phyloP scores from a whole-genome alignment of 2,113 vertebrate species.

The Trichechus manatus region DNA sequence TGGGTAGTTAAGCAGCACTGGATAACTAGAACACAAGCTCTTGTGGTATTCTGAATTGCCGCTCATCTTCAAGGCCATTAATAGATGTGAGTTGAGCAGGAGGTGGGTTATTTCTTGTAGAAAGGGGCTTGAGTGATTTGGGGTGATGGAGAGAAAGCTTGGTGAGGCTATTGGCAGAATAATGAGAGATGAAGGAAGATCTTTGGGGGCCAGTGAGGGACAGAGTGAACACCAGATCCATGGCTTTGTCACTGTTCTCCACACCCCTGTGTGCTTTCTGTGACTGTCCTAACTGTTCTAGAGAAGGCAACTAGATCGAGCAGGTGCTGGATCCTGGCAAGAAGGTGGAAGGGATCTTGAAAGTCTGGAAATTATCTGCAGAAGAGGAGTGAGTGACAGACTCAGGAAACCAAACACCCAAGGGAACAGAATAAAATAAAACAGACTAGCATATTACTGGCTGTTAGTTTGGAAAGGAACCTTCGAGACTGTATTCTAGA shows the following conservation, averaged over 20 bases:
- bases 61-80: background rate
- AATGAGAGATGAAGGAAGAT: background rate
- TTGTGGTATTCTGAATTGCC: background rate
- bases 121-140: background rate
- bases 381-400: background rate
- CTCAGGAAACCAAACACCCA: background rate
- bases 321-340: background rate
- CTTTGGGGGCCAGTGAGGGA: background rate
- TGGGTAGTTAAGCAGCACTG: background rate
- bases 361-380: background rate
- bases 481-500: background rate
- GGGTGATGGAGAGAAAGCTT: background rate
- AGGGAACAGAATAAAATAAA: background rate
- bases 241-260: background rate
- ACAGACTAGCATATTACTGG: background rate
- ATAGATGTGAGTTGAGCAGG: background rate
- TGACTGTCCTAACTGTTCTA: background rate
- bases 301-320: background rate
- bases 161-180: background rate
- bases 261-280: background rate
- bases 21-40: background rate
- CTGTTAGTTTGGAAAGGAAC: background rate
- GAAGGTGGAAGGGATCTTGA: background rate
- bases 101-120: background rate
- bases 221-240: background rate